Conservation (phyloP, 2,888 invertebrate species). For the Temnothorax ravouxi region DNA sequence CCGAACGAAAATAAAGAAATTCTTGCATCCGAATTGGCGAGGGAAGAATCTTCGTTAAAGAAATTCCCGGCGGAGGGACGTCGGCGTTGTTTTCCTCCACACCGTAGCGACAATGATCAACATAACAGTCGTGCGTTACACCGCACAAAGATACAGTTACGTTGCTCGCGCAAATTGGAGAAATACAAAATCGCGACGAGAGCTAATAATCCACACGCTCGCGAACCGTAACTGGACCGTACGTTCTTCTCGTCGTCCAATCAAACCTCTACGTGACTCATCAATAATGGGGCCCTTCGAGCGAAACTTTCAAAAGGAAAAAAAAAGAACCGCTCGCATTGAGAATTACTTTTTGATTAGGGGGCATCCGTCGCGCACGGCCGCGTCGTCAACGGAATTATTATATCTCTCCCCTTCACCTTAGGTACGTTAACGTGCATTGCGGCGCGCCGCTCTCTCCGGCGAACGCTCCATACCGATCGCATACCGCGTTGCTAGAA, state of each 20-base stretch:
- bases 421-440: slow-evolving; percentile 8
- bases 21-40: slow-evolving; percentile 4
- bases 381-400: slow-evolving; percentile 40
- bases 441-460: background rate
- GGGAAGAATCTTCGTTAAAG: background rate
- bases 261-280: slow-evolving; percentile 50
- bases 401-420: slow-evolving; percentile 35
- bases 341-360: slow-evolving; percentile 39
- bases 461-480: slow-evolving; percentile 60
- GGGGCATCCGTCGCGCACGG: slow-evolving; percentile 26
- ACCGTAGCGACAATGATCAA: background rate
- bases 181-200: slow-evolving; percentile 2
- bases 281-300: slow-evolving; percentile 23
- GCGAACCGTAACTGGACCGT: slow-evolving; percentile 8
- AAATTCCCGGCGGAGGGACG: background rate
- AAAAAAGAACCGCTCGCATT: background rate
- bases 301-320: background rate
- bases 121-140: no score
- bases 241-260: slow-evolving; percentile 26
- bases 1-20: slow-evolving; percentile 13
- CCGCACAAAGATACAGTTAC: background rate
- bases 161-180: background rate
- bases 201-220: slow-evolving; percentile 28
- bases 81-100: background rate
- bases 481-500: slow-evolving; percentile 62